These are phyloP conservation scores for Anastrepha ludens DNA, from an alignment of 1,140 invertebrate genomes.

Conservation along the genomic window DNA sequence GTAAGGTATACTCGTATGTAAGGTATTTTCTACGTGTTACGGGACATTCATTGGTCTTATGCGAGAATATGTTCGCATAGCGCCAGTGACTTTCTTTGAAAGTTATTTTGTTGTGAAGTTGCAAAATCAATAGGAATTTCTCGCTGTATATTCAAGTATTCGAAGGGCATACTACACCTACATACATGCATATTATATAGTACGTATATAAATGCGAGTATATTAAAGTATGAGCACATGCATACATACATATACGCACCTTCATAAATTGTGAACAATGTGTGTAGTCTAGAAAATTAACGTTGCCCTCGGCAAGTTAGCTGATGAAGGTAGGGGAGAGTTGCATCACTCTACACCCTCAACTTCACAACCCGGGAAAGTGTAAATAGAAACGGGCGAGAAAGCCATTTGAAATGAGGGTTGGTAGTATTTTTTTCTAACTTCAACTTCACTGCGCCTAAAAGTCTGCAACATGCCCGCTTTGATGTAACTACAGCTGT, in stretches of 20 bases:
- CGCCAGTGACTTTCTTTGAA: neutral
- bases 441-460: constrained; percentile 46
- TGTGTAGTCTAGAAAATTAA: neutral
- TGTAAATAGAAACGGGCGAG: neutral
- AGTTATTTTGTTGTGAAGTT: neutral
- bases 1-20: neutral
- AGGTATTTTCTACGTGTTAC: neutral
- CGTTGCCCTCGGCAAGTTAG: neutral
- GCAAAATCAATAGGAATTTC: neutral
- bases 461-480: constrained; percentile 23
- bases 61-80: neutral
- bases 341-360: neutral
- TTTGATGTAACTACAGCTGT: constrained; percentile 41
- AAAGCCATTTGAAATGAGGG: neutral
- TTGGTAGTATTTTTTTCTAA: neutral
- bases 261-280: neutral
- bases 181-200: no score
- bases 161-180: no score
- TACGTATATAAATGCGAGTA: no score
- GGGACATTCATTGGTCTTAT: neutral
- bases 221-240: neutral
- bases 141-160: no score
- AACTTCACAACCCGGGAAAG: neutral
- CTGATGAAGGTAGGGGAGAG: neutral
- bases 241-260: neutral